These are phyloP conservation scores for Heliconius eleuchia DNA, from an alignment of 1,140 invertebrate genomes.

Conservation along the genomic window DNA sequence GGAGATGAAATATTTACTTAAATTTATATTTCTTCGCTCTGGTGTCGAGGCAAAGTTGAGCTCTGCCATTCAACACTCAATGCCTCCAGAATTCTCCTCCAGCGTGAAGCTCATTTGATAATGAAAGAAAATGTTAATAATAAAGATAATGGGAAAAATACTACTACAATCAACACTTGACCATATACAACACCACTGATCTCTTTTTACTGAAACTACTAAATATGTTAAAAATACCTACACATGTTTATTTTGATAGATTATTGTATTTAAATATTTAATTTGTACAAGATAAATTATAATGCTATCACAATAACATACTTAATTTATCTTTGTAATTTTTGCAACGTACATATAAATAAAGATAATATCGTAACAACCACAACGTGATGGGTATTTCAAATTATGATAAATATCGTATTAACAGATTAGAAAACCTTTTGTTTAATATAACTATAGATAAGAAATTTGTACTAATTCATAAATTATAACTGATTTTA, in stretches of 20 bases:
- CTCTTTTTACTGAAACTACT: background rate
- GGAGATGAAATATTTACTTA: too few species aligned
- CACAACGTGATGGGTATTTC: background rate
- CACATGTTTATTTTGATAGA: background rate
- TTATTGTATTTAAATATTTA: background rate
- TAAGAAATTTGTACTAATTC: background rate
- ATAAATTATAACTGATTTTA: background rate
- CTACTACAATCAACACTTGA: too few species aligned
- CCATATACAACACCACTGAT: background rate
- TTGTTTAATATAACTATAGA: background rate
- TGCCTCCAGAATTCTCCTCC: too few species aligned
- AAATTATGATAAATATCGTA: background rate
- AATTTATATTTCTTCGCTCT: too few species aligned
- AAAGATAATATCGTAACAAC: background rate
- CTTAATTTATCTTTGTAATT: background rate
- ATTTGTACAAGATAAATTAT: background rate
- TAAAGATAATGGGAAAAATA: too few species aligned
- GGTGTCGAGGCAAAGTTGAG: too few species aligned
- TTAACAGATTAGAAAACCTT: background rate
- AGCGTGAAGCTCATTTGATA: too few species aligned
- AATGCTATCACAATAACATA: background rate
- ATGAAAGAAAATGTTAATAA: too few species aligned
- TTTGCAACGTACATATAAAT: background rate
- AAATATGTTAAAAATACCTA: background rate
- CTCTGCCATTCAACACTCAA: too few species aligned